Percentiles rank a stretch among this genome's conserved stretches.
phyloP scores from a whole-genome alignment of 2,113 vertebrate species.

The Paedocypris sp. region DNA sequence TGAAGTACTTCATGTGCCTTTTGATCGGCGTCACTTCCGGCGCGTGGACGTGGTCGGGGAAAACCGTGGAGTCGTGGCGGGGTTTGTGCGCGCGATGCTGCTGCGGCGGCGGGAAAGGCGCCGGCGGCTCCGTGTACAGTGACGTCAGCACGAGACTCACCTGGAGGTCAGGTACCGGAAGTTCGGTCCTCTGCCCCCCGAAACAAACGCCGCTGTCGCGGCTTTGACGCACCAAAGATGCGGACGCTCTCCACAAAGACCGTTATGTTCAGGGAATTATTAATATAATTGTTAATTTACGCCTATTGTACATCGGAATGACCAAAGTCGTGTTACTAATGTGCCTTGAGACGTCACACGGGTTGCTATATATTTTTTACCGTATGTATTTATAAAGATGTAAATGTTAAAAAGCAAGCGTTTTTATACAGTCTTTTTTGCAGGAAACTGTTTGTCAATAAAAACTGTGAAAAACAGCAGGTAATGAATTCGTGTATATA shows the following conservation, averaged over 20 bases:
- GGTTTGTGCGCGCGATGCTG: slow-evolving; percentile 90
- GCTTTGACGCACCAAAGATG: slow-evolving; percentile 61
- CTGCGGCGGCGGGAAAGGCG: slow-evolving; percentile 70
- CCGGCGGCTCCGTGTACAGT: slow-evolving; percentile 85
- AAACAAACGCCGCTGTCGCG: slow-evolving; percentile 98
- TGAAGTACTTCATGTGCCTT: slow-evolving; percentile 99
- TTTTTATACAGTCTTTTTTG: neutral
- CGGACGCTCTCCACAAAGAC: neutral
- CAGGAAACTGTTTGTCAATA: neutral
- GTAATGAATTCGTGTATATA: too few relatives aligned
- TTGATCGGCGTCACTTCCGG: slow-evolving; percentile 96
- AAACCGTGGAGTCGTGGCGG: slow-evolving; percentile 92
- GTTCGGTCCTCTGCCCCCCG: slow-evolving; percentile 81
- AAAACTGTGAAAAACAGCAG: too few relatives aligned
- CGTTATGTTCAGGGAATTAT: too few relatives aligned
- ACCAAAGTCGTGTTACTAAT: neutral
- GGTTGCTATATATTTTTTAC: neutral
- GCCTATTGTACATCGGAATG: too few relatives aligned
- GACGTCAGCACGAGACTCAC: slow-evolving; percentile 92
- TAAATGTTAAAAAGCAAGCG: neutral
- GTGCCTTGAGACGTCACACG: slow-evolving; percentile 3
- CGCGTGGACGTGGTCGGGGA: slow-evolving; percentile 96
- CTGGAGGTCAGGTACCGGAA: slow-evolving; percentile 92
- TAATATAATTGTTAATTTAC: too few relatives aligned
- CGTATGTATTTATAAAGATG: slow-evolving; percentile 6